Percentiles rank a stretch among this genome's conserved stretches.
phyloP scores from a whole-genome alignment of 2,888 invertebrate species.

The Drosophila acutilabella region DNA sequence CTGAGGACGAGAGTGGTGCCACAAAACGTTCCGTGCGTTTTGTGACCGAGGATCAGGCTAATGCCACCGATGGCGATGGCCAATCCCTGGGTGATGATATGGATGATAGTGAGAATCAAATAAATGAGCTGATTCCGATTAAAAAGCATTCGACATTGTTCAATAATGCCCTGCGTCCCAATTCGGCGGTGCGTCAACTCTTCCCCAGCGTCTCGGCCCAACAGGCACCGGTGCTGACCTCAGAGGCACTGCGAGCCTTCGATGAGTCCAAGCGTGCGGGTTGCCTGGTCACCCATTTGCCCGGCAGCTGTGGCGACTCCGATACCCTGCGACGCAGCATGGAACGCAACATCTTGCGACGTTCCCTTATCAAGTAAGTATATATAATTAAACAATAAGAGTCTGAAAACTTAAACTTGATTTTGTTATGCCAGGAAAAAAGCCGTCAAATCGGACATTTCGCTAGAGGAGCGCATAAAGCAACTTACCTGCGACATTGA shows the following conservation, averaged over 20 bases:
- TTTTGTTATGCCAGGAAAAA: slow-evolving; percentile 79
- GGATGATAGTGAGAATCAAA: slow-evolving; percentile 83
- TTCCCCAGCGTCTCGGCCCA: slow-evolving; percentile 90
- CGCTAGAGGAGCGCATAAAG: slow-evolving; percentile 93
- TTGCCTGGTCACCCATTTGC: slow-evolving; percentile 84
- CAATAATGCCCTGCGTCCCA: slow-evolving; percentile 86
- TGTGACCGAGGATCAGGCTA: slow-evolving; percentile 86
- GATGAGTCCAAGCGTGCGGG: slow-evolving; percentile 88
- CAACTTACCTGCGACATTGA: slow-evolving; percentile 94
- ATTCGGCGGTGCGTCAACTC: slow-evolving; percentile 93
- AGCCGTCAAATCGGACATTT: slow-evolving; percentile 87
- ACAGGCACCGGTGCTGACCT: slow-evolving; percentile 88
- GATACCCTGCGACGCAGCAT: slow-evolving; percentile 91
- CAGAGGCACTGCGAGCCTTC: slow-evolving; percentile 91
- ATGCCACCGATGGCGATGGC: slow-evolving; percentile 78
- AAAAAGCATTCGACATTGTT: slow-evolving; percentile 85
- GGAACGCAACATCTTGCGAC: slow-evolving; percentile 92
- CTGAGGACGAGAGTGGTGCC: slow-evolving; percentile 86
- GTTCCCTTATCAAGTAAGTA: slow-evolving; percentile 91
- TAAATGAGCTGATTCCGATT: slow-evolving; percentile 84
- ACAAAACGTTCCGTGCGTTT: slow-evolving; percentile 89
- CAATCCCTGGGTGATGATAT: slow-evolving; percentile 70
- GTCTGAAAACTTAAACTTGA: background rate
- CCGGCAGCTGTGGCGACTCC: slow-evolving; percentile 86
- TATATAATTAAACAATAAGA: background rate